A percentile compares a stretch with the other conserved stretches of the same genome.
phyloP scores from a whole-genome alignment of 1,140 invertebrate genomes.

The Drosophila nigromelanica region DNA sequence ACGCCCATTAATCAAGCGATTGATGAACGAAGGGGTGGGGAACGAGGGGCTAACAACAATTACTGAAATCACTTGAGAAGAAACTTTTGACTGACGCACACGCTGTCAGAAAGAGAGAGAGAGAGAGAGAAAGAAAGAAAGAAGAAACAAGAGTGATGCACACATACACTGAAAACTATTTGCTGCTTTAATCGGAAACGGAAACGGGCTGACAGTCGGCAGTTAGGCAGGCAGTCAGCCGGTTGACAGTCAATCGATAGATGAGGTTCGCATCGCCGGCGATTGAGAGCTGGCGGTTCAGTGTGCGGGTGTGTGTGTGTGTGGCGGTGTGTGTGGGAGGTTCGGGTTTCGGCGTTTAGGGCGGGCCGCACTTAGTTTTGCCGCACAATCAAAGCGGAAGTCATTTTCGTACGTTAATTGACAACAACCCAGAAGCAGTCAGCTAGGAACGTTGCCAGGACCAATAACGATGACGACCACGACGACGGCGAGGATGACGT shows the following conservation, averaged over 20 bases:
- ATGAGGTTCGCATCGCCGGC: conserved; percentile 46
- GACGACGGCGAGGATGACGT: conserved; percentile 36
- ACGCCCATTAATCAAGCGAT: conserved; percentile 69
- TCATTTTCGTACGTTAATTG: conserved; percentile 83
- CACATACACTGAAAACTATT: conserved; percentile 70
- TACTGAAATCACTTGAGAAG: conserved; percentile 58
- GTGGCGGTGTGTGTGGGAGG: not conserved
- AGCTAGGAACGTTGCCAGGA: conserved; percentile 18
- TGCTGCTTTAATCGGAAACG: conserved; percentile 80
- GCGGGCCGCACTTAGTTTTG: conserved; percentile 49
- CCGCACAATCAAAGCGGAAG: conserved; percentile 79
- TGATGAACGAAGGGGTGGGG: conserved; percentile 24
- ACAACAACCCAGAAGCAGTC: conserved; percentile 53
- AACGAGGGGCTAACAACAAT: conserved; percentile 63
- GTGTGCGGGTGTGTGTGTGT: not conserved
- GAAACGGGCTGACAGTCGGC: conserved; percentile 72
- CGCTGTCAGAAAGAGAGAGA: not conserved
- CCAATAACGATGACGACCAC: conserved; percentile 49
- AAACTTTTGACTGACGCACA: conserved; percentile 52
- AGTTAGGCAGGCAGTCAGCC: conserved; percentile 74
- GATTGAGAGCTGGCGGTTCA: no score
- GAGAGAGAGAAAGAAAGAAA: not conserved
- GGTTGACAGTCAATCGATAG: conserved; percentile 73
- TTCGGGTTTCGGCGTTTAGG: not conserved
- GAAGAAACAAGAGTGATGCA: conserved; percentile 1